phyloP scores from a whole-genome alignment of 2,888 invertebrate genomes.

The Euplagia quadripunctaria region DNA sequence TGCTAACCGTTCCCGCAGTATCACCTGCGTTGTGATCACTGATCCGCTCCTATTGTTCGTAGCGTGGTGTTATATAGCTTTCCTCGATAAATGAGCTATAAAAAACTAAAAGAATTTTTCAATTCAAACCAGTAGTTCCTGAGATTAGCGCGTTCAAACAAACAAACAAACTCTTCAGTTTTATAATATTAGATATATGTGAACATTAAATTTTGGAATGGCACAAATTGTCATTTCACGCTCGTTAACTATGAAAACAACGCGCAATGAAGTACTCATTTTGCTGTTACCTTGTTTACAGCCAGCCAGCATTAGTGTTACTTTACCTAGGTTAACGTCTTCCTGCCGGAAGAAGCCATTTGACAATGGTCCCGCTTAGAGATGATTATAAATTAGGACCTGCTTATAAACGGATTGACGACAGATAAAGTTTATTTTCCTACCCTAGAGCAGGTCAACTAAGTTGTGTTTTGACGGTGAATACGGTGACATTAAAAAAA shows the following conservation, averaged over 20 bases:
- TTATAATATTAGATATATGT: background rate
- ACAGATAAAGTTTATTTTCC: background rate
- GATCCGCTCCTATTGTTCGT: too few species aligned
- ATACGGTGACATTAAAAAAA: background rate
- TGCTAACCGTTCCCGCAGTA: too few species aligned
- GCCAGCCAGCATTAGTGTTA: slow-evolving; percentile 9
- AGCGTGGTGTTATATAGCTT: too few species aligned
- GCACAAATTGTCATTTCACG: background rate
- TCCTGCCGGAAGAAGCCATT: slow-evolving; percentile 12
- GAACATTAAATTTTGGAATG: background rate
- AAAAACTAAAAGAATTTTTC: too few species aligned
- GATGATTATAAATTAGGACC: slow-evolving; percentile 12
- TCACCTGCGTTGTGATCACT: too few species aligned
- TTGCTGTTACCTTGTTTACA: slow-evolving; percentile 8
- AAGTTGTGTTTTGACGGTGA: background rate
- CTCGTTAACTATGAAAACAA: background rate
- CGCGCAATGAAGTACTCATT: slow-evolving; percentile 5
- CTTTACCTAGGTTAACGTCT: slow-evolving; percentile 15
- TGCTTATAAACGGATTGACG: slow-evolving; percentile 2
- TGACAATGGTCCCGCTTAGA: slow-evolving; percentile 6
- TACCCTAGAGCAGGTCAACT: background rate
- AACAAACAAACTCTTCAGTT: too few species aligned
- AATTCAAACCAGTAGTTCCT: too few species aligned
- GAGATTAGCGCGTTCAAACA: too few species aligned
- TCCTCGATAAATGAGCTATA: too few species aligned